Evolutionary conservation across 2,797 vertebrate genomes (phyloP), one percentile per base, ranked within the genome.

Genomic region (Alca torda): DNA sequence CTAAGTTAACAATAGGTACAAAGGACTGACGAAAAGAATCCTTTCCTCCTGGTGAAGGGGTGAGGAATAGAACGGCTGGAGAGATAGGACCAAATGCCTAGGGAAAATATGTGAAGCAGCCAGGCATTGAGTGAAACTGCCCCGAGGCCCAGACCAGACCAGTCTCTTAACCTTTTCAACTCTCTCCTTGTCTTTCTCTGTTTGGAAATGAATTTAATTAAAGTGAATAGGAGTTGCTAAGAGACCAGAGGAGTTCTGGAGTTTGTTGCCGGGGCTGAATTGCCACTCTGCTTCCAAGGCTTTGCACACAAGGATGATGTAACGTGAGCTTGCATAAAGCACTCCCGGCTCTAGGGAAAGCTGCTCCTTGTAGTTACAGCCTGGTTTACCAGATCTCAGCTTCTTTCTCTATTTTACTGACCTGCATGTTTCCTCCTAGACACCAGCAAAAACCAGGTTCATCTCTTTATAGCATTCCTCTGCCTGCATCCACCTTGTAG

Each of bases 141-240:
- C 68, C 25, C 2, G 28, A 54, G 75, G 87, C 92, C 61, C 75
- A 61, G 69, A 41, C 12, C 70, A 94, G 91, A 83, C 53, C 81
- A 75, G 45, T 68, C 64, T 87, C 60, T 90, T 72, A 89, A 74
- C 87, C 54, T 94, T 87, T 83, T 70, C 75, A 85, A 26, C 69
- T 92, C 87, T 94, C 90, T 80, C 75, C 45, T 72, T 15, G 64
- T 91, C 89, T 85, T 93, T 93, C 45, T 93, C 64, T 85, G 75
- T 87, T 94, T 94, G 92, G 82, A 85, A 92, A 83, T 93, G 81
- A 86, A 92, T 94, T 93, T 96, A 92, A 95, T 93, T 95, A 89
- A 93, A 95, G 79, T 87, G 92, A 96, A 88, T 92, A 93, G 95
- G 84, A 95, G 96, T 96, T 96, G 96, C 94, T 95, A 95, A 94